Percentiles rank a stretch among this genome's conserved stretches.
phyloP scores from a whole-genome alignment of 2,888 invertebrate genomes.

The Epinotia nisella region DNA sequence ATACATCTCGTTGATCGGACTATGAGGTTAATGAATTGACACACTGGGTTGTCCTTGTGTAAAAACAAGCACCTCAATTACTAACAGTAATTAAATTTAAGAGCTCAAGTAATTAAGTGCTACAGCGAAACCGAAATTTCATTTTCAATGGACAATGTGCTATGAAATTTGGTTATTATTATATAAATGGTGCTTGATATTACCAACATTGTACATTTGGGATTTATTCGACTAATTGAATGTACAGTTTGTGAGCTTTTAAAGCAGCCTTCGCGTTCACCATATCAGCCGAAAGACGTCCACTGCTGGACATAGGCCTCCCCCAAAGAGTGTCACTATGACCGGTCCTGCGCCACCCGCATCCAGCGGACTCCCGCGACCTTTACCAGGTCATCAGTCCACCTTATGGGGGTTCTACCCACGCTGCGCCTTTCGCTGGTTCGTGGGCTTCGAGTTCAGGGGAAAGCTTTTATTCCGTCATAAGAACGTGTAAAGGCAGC shows the following conservation, averaged over 20 bases:
- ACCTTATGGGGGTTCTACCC: no score
- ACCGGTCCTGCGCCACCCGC: no score
- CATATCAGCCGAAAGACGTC: no score
- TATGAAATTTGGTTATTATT: background rate
- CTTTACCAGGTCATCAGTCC: no score
- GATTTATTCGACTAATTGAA: background rate
- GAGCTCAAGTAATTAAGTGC: slow-evolving; percentile 25
- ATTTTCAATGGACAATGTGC: slow-evolving; percentile 7
- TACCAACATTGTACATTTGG: background rate
- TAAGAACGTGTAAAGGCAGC: no score
- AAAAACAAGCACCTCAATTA: slow-evolving; percentile 12
- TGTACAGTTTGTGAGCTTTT: background rate
- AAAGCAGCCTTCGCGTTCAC: no score
- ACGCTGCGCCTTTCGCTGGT: no score
- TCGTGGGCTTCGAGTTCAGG: no score
- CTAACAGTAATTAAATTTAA: slow-evolving; percentile 25
- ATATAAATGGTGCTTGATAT: background rate
- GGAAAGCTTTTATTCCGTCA: no score
- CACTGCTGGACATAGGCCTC: no score
- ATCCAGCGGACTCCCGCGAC: no score
- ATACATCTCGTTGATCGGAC: background rate
- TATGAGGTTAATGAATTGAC: slow-evolving; percentile 2
- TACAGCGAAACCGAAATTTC: slow-evolving; percentile 7
- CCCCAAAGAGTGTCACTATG: no score
- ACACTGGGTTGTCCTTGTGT: background rate